Evolutionary conservation across 2,113 vertebrate genomes (phyloP).

Genomic region (Forbesichthys papilliferus): DNA sequence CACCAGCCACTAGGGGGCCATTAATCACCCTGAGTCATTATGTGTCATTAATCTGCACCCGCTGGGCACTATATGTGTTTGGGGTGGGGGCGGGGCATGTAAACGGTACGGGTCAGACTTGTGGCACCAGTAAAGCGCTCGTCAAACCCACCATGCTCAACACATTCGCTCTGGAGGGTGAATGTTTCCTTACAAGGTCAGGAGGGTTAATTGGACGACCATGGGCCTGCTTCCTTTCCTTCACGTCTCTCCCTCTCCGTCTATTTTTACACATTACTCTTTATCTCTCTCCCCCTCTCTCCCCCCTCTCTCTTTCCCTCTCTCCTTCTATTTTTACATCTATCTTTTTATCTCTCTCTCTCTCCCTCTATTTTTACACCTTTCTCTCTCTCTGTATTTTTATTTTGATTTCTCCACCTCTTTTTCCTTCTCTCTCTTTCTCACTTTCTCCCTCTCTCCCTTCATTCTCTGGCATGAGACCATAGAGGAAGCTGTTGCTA

Average conservation of each 20-base stretch:
- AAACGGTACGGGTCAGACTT: slow-evolving; percentile 27
- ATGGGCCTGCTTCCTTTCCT: not conserved
- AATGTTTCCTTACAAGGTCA: slow-evolving; percentile 46
- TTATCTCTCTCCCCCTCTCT: not conserved
- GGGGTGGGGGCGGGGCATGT: not conserved
- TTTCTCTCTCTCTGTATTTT: not conserved
- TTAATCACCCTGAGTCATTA: slow-evolving; percentile 58
- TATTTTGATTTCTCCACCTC: not conserved
- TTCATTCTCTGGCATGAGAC: not conserved
- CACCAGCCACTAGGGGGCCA: slow-evolving; percentile 35
- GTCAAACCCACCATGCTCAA: slow-evolving; percentile 25
- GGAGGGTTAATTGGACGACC: slow-evolving; percentile 22
- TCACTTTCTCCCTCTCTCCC: not conserved
- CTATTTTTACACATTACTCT: not conserved
- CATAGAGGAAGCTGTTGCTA: too few species aligned
- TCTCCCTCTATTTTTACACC: too few species aligned
- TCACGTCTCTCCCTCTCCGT: not conserved
- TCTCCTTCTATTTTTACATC: too few species aligned
- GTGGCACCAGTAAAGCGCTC: slow-evolving; percentile 24
- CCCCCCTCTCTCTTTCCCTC: not conserved
- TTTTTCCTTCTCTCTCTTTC: not conserved
- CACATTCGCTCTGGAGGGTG: slow-evolving; percentile 14
- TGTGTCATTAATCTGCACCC: slow-evolving; percentile 41
- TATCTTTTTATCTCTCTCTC: not conserved
- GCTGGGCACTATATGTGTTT: slow-evolving; percentile 3